Conservation (phyloP, 2,797 vertebrate genomes). For the Rhinoraja longicauda region DNA sequence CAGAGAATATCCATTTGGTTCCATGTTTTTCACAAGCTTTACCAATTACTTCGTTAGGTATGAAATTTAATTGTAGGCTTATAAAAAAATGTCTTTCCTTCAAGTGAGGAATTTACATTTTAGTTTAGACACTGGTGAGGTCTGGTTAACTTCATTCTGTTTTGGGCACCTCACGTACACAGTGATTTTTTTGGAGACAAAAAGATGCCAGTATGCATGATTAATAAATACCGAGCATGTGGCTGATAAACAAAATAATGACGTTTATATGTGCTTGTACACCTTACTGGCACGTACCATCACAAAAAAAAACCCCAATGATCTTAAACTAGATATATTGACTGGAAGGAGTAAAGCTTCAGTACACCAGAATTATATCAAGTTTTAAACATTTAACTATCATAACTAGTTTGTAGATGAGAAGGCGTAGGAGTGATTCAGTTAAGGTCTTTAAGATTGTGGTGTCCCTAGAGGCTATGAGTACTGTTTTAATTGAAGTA, state of each 20-base stretch:
- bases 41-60: background rate
- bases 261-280: too few relatives aligned
- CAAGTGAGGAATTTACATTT: background rate
- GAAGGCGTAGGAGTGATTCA: background rate
- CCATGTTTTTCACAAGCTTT: background rate
- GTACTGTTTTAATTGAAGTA: background rate
- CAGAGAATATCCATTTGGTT: background rate
- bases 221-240: too few relatives aligned
- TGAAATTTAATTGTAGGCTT: background rate
- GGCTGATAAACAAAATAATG: too few relatives aligned
- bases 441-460: background rate
- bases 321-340: background rate
- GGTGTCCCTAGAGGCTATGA: background rate
- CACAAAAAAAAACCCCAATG: too few relatives aligned
- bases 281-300: too few relatives aligned
- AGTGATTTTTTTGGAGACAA: too few relatives aligned
- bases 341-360: background rate
- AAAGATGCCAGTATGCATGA: too few relatives aligned
- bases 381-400: background rate
- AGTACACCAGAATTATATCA: background rate
- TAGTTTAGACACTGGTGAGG: background rate
- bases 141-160: background rate
- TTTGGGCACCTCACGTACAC: background rate
- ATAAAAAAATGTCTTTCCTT: background rate
- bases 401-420: background rate